A percentile compares a stretch with the other conserved stretches of the same genome.
Conservation (phyloP, 2,888 invertebrate genomes). For the Cryptocheilus praepositus region DNA sequence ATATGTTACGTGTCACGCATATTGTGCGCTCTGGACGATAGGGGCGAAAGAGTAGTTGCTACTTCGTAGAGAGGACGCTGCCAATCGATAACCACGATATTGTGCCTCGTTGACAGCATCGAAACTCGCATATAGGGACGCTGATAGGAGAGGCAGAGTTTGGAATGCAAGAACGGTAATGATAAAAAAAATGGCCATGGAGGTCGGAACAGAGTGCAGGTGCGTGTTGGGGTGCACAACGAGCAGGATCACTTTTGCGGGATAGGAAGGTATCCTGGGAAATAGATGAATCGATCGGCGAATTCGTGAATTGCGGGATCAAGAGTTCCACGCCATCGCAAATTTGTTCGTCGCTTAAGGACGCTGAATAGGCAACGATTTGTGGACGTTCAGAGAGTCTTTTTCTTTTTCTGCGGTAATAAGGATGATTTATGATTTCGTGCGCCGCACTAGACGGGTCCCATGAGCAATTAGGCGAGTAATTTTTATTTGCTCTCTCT, state of each 20-base stretch:
- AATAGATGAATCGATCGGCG: constrained; percentile 31
- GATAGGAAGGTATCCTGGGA: constrained; percentile 16
- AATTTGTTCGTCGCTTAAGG: constrained; percentile 32
- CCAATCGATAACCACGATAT: constrained; percentile 34
- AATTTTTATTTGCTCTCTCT: too few relatives aligned
- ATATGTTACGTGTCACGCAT: not conserved
- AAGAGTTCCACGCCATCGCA: constrained; percentile 18
- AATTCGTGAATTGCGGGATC: constrained; percentile 15
- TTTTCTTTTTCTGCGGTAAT: too few relatives aligned
- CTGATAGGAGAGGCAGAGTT: not conserved
- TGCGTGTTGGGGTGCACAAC: constrained; percentile 17
- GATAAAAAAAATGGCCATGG: constrained; percentile 1
- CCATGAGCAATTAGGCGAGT: too few relatives aligned
- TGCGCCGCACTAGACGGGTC: too few relatives aligned
- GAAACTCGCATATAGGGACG: not conserved
- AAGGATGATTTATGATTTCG: too few relatives aligned
- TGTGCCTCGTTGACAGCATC: constrained; percentile 8
- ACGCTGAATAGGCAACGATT: constrained; percentile 22
- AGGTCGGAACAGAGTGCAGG: not conserved
- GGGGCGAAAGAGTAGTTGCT: constrained; percentile 11
- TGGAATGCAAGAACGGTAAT: not conserved
- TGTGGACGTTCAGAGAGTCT: not conserved
- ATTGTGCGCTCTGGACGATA: not conserved
- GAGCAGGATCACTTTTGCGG: constrained; percentile 28
- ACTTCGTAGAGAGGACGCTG: constrained; percentile 2